Percentiles rank a stretch among this genome's conserved stretches.
Evolutionary conservation across 2,888 invertebrate genomes (phyloP).

Genomic region (Pterostichus madidus): DNA sequence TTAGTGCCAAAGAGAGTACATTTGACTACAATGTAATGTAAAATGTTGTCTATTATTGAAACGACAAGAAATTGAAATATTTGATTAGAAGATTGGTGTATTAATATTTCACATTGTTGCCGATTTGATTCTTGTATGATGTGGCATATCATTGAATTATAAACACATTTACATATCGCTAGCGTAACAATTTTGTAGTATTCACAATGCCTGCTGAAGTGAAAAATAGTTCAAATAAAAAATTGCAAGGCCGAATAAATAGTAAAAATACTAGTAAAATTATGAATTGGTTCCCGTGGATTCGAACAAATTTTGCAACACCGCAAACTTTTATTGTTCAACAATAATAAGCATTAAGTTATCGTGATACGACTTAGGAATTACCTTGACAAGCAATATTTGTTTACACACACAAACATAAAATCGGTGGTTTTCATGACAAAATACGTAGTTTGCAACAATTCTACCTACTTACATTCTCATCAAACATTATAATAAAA

Average conservation of each 20-base stretch:
- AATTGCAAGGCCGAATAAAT: slow-evolving; percentile 21
- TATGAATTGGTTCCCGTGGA: slow-evolving; percentile 1
- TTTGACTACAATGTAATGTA: no score
- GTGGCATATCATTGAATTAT: no score
- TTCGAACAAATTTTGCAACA: slow-evolving; percentile 20
- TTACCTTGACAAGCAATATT: slow-evolving; percentile 52
- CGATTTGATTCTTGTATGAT: no score
- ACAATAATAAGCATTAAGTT: slow-evolving; percentile 38
- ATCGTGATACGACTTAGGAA: slow-evolving; percentile 36
- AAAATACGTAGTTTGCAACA: slow-evolving; percentile 29
- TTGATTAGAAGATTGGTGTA: no score
- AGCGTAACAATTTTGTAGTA: background rate
- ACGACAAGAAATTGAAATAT: no score
- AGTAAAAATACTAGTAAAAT: slow-evolving; percentile 17
- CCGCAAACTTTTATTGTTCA: slow-evolving; percentile 8
- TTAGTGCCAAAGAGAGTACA: no score
- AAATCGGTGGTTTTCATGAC: slow-evolving; percentile 26
- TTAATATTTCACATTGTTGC: no score
- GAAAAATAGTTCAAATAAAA: slow-evolving; percentile 23
- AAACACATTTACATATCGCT: background rate
- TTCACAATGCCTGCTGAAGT: background rate
- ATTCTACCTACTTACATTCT: background rate
- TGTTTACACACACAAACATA: slow-evolving; percentile 43
- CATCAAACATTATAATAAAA: slow-evolving; percentile 14
- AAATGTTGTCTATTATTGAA: no score